Base-by-base conservation (phyloP, 2,113 vertebrate species). In the Platichthys stellatus region DNA sequence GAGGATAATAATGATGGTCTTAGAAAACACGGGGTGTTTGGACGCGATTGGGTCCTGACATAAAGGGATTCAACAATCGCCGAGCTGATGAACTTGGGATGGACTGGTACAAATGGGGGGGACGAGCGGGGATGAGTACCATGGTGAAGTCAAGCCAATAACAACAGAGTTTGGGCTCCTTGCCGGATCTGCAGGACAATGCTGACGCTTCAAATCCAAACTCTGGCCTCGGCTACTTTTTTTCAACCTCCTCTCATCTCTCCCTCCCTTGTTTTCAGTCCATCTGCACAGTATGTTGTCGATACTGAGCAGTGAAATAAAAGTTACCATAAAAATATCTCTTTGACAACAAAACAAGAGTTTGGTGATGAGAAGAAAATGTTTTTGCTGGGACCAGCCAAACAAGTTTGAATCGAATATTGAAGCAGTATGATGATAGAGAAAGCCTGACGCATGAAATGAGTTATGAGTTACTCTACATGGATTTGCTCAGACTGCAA, bases 311-410 rank as follows among this genome's bases (percentile, higher is more conserved):
- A 21, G 70, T n/a, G 71, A 74, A 66, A 81, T 82, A 81, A 91
- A 86, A 90, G 84, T 81, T 84, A 90, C 40, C 53, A 70, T 84
- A 81, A 91, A 86, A 90, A 85, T 81, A 58, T 70, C 80, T 86
- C 69, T 59, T 66, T 62, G 63, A 82, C 84, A 83, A 67, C 35
- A 47, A 74, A 82, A 86, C 49, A 88, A 88, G 91, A 76, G 76
- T 86, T 87, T 89, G 88, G 88, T 82, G 70, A 87, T 67, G 76
- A 89, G 60, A 43, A 43, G 2, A 1, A 43, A 43, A 76, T 53
- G 21, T 65, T 76, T 78, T 88, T 91, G 67, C 84, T 91, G 88
- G 91, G 86, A 92, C 91, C 91, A 92, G 90, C 90, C 92, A 83
- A 86, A 89, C 89, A 87, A 84, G 61, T 85, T 47, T 76, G 84